Conservation (phyloP, 1,140 invertebrate genomes). For the Subanguina moxae region DNA sequence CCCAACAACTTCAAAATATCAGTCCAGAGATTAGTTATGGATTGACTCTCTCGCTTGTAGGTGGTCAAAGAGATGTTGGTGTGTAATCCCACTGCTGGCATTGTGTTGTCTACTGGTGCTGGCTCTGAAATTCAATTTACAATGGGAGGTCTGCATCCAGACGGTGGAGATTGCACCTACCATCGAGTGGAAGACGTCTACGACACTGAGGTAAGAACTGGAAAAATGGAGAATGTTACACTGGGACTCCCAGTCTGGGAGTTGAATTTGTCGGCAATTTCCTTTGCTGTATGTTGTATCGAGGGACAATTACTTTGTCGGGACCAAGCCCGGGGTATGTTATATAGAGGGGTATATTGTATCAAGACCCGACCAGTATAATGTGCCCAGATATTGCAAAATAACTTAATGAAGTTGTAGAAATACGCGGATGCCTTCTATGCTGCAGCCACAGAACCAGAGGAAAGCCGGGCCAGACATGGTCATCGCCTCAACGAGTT, state of each 20-base stretch:
- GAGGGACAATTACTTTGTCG: too few species aligned
- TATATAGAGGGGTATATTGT: too few species aligned
- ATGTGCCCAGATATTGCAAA: too few species aligned
- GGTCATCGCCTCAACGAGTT: slow-evolving; percentile 52
- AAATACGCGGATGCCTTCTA: slow-evolving; percentile 55
- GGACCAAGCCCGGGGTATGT: too few species aligned
- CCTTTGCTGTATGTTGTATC: too few species aligned
- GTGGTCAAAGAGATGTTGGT: slow-evolving; percentile 53
- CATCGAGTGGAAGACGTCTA: slow-evolving; percentile 50
- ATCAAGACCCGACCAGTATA: too few species aligned
- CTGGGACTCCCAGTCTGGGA: too few species aligned
- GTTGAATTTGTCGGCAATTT: too few species aligned
- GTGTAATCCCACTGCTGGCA: slow-evolving; percentile 55
- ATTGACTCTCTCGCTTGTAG: too few species aligned
- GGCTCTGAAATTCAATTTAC: slow-evolving; percentile 53
- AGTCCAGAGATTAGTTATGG: slow-evolving; percentile 20
- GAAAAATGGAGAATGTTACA: too few species aligned
- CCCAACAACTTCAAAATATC: not conserved
- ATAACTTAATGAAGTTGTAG: slow-evolving; percentile 22
- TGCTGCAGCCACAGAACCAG: slow-evolving; percentile 48
- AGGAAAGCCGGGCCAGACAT: slow-evolving; percentile 44
- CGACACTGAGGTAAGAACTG: slow-evolving; percentile 41
- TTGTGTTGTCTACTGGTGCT: slow-evolving; percentile 57
- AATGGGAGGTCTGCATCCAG: slow-evolving; percentile 49
- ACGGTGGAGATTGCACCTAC: slow-evolving; percentile 48